Evolutionary conservation across 2,888 invertebrate genomes (phyloP), one percentile per base, ranked within the genome.

Genomic region (Campaea margaritaria): DNA sequence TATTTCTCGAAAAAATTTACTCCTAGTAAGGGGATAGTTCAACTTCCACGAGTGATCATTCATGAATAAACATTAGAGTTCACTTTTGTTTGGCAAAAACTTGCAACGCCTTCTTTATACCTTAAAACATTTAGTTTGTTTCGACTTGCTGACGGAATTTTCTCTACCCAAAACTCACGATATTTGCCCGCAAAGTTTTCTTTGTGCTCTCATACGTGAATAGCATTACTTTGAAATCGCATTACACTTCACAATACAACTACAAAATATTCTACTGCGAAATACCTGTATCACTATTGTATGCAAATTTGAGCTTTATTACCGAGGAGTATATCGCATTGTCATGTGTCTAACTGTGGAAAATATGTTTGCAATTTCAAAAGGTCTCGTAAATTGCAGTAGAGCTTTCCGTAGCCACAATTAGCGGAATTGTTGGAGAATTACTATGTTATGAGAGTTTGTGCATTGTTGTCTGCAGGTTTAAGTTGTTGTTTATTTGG

Each of bases 321-420:
- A 27, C 50, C 27, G 38, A 10, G 14, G 0, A 11, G 57, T 62
- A 72, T 60, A 71, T 64, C 56, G 51, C 58, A 66, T 36, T 61
- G 57, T 69, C 5, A 41, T 42, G 61, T 48, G 9, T 51, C 38
- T 57, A 21, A 8, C 45, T 45, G 49, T 42, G 31, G 54, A 34
- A 54, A 34, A 12, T 45, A 60, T 57, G 50, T 48, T 58, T 43
- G 39, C 58, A 60, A 43, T 42, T 59, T 49, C 53, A 69, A 69
- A 51, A 31, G 31, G 48, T 67, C 67, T 62, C 57, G 64, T 60
- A 69, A 67, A 71, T 74, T 67, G 66, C 63, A 62, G 47, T 59
- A 69, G 64, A 64, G 55, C 66, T 70, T 70, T 58, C 64, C 39
- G 54, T 70, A 52, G 60, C 71, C 69, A 71, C 70, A 70, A 76